Evolutionary conservation across 2,888 invertebrate genomes (phyloP), one percentile per base, ranked within the genome.

Genomic region (Tetragonisca angustula): DNA sequence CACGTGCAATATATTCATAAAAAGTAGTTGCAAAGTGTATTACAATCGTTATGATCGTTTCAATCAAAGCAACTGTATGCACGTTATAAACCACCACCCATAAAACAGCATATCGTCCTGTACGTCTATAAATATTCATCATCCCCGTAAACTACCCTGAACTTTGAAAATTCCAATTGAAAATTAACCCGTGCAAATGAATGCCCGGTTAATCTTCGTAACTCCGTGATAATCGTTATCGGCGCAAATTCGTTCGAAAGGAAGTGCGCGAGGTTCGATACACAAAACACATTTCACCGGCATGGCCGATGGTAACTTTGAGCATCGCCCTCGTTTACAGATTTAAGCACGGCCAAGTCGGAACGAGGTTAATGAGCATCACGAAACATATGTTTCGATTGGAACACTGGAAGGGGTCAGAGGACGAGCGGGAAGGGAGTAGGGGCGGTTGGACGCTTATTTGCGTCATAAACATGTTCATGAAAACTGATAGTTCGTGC

Each of bases 401-500:
- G 62, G 76, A n/a, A 56, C 36, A 9, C 2, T 2, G n/a, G 32
- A 13, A 13, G 27, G 59, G 74, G 11, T 21, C 2, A 4, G 61
- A 27, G 70, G 56, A 49, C 43, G 43, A 9, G 43, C 43, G 9
- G 9, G 36, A 36, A 36, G 6, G 6, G 36, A 5, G 6, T 36
- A 36, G 52, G 70, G 49, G 32, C 43, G 36, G 27, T 49, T 19
- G 77, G 75, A 70, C 76, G 76, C 82, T 84, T 87, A 87, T 86
- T 88, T 86, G 87, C 82, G 81, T 86, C 84, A 89, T 84, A 81
- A 86, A 83, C 83, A 85, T 87, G 87, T 82, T 88, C 86, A 86
- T 84, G 89, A 89, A 89, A 89, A 89, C 89, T 89, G 88, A 89
- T 89, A 79, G 89, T 88, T 86, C 81, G 88, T 86, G 87, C 84